These are phyloP conservation scores for Sitophilus oryzae DNA, from an alignment of 1,140 invertebrate species.

Conservation along the genomic window DNA sequence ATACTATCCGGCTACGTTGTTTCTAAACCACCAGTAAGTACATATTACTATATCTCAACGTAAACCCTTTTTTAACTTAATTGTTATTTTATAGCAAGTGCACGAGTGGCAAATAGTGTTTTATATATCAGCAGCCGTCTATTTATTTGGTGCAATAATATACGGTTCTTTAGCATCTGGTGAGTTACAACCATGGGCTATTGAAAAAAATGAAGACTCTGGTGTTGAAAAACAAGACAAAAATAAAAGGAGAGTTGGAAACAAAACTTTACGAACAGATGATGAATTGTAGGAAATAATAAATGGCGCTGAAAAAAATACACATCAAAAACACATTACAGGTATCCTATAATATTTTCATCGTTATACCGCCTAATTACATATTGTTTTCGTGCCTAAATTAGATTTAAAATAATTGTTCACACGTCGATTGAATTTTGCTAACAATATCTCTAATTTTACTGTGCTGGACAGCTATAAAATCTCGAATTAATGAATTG, in stretches of 20 bases:
- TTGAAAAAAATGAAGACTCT: neutral
- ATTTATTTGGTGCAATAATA: conserved; percentile 68
- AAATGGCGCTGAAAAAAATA: too few relatives aligned
- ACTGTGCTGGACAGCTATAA: too few relatives aligned
- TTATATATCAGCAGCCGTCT: conserved; percentile 72
- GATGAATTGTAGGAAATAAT: conserved; percentile 3
- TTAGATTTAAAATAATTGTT: too few relatives aligned
- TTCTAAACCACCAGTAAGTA: conserved; percentile 67
- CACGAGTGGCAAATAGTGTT: conserved; percentile 79
- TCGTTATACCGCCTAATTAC: too few relatives aligned
- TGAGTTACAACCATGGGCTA: conserved; percentile 70
- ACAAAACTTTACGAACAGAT: conserved; percentile 14
- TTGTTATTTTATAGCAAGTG: conserved; percentile 47
- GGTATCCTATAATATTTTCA: too few relatives aligned
- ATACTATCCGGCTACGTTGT: conserved; percentile 74
- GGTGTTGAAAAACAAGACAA: neutral
- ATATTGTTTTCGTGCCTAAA: too few relatives aligned
- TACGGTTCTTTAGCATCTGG: conserved; percentile 77
- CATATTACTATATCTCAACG: conserved; percentile 45
- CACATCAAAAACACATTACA: too few relatives aligned
- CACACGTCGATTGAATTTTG: too few relatives aligned
- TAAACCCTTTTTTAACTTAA: neutral
- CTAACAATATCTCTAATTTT: too few relatives aligned
- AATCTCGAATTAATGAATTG: too few relatives aligned
- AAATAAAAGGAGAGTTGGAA: conserved; percentile 12